Percentiles rank a stretch among this genome's conserved stretches.
These are phyloP conservation scores for Noctua pronuba DNA, from an alignment of 2,888 invertebrate genomes.

Conservation along the genomic window DNA sequence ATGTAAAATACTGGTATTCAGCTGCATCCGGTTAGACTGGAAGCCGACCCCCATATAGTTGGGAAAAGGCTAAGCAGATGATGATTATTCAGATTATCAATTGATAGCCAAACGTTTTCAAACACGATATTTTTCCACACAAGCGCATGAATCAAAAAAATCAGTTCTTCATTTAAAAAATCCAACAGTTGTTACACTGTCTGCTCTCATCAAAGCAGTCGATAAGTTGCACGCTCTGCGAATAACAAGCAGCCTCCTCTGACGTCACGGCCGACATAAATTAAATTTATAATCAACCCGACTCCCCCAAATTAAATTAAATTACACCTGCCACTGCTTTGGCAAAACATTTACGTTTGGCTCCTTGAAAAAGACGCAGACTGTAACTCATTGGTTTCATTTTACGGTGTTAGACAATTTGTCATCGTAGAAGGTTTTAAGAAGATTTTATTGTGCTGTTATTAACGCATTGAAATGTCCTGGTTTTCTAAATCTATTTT, in stretches of 20 bases:
- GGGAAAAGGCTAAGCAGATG: no score
- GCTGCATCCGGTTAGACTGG: no score
- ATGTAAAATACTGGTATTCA: no score
- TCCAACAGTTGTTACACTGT: slow-evolving; percentile 74
- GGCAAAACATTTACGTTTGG: slow-evolving; percentile 86
- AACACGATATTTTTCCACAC: background rate
- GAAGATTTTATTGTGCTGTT: slow-evolving; percentile 39
- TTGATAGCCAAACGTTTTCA: background rate
- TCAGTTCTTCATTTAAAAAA: slow-evolving; percentile 64
- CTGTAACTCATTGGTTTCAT: slow-evolving; percentile 77
- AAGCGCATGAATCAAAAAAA: slow-evolving; percentile 29
- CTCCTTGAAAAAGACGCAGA: slow-evolving; percentile 77
- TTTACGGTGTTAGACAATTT: slow-evolving; percentile 76
- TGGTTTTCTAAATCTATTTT: background rate
- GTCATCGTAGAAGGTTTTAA: slow-evolving; percentile 68
- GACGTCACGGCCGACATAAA: slow-evolving; percentile 86
- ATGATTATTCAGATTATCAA: no score
- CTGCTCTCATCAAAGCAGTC: slow-evolving; percentile 81
- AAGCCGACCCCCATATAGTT: no score
- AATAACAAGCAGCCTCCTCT: slow-evolving; percentile 83
- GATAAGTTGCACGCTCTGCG: slow-evolving; percentile 83
- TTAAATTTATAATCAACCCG: slow-evolving; percentile 89
- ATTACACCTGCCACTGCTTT: slow-evolving; percentile 86
- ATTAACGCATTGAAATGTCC: background rate
- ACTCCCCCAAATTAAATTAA: slow-evolving; percentile 86